A percentile compares a stretch with the other conserved stretches of the same genome.
These are phyloP conservation scores for Prionchulus punctatus DNA, from an alignment of 2,888 invertebrate genomes.

Conservation along the genomic window DNA sequence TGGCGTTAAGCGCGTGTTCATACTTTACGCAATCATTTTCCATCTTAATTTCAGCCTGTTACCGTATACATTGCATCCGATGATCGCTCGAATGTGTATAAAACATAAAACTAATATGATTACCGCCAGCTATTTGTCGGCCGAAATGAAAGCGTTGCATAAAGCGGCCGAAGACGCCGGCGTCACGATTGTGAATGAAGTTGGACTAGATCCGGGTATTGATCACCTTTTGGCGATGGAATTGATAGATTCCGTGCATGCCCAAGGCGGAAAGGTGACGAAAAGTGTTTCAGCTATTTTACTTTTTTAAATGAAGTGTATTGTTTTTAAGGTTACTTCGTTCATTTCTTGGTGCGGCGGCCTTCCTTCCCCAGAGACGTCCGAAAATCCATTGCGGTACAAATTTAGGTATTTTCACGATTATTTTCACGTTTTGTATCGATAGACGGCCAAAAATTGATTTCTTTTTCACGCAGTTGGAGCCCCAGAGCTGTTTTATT, in stretches of 20 bases:
- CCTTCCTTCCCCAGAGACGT: constrained; percentile 86
- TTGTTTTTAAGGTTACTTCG: constrained; percentile 58
- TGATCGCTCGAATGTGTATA: constrained; percentile 68
- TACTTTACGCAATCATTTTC: background rate
- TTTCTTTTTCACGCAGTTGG: constrained; percentile 94
- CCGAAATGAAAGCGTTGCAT: constrained; percentile 61
- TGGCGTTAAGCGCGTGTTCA: background rate
- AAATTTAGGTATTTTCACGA: constrained; percentile 32
- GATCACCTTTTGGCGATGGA: constrained; percentile 91
- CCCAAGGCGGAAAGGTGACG: constrained; percentile 60
- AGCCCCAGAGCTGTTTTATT: constrained; percentile 79
- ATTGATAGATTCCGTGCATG: constrained; percentile 72
- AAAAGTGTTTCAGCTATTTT: no score
- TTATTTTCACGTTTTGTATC: constrained; percentile 45
- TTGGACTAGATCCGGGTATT: constrained; percentile 95
- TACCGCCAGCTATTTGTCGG: constrained; percentile 82
- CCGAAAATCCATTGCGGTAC: constrained; percentile 52
- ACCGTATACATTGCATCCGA: constrained; percentile 73
- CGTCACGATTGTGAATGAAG: constrained; percentile 83
- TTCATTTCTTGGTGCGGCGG: constrained; percentile 95
- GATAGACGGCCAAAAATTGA: no score
- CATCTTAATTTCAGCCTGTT: constrained; percentile 51
- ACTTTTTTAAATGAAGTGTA: constrained; percentile 2
- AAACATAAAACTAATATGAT: constrained; percentile 74
- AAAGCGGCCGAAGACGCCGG: constrained; percentile 69